phyloP scores from a whole-genome alignment of 2,888 invertebrate genomes.

The Macaria notata region DNA sequence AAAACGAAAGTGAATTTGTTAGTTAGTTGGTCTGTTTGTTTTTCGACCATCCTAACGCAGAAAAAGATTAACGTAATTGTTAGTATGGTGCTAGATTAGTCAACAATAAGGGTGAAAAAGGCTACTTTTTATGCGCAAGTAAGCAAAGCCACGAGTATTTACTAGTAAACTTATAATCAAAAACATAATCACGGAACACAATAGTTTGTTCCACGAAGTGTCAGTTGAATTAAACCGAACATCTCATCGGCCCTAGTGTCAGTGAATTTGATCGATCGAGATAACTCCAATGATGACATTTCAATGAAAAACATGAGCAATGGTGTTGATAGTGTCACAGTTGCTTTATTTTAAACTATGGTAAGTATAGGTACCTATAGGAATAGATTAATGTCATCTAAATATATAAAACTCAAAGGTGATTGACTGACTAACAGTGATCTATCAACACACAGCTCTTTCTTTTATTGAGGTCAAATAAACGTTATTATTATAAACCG shows the following conservation, averaged over 20 bases:
- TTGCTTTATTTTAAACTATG: neutral
- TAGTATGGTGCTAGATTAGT: neutral
- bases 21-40: neutral
- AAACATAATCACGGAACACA: constrained; percentile 18
- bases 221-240: constrained; percentile 10
- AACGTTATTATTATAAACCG: too few species aligned
- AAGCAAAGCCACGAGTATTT: too few species aligned
- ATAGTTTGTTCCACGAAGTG: constrained; percentile 33
- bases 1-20: neutral
- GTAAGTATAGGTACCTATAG: neutral
- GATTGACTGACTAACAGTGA: too few species aligned
- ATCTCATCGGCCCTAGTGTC: constrained; percentile 32
- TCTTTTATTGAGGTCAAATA: too few species aligned
- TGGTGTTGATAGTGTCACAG: neutral
- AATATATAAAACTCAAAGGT: too few species aligned
- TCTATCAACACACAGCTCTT: too few species aligned
- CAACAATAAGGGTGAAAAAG: neutral
- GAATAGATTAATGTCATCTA: neutral
- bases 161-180: neutral
- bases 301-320: constrained; percentile 15
- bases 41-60: neutral
- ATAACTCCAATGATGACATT: constrained; percentile 30
- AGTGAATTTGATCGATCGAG: constrained; percentile 46
- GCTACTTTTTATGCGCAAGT: neutral
- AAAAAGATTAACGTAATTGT: neutral